A percentile compares a stretch with the other conserved stretches of the same genome.
Evolutionary conservation across 1,140 invertebrate species (phyloP).

Genomic region (Listronotus oregonensis): DNA sequence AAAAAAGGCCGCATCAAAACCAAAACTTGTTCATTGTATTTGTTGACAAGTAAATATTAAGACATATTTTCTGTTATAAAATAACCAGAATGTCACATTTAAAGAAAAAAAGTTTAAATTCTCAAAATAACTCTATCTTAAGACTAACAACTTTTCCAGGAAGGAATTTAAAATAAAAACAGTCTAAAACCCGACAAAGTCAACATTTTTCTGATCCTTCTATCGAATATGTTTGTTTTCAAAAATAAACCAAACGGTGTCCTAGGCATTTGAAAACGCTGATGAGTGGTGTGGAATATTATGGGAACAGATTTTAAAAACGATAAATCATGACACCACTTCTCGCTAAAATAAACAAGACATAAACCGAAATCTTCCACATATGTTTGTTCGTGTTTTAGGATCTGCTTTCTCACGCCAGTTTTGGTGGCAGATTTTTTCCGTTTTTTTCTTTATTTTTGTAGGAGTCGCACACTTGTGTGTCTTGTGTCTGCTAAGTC

Average conservation of each 20-base stretch:
- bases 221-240: conserved; percentile 4
- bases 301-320: conserved; percentile 16
- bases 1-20: too few species aligned
- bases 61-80: too few species aligned
- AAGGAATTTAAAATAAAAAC: too few species aligned
- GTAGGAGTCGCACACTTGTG: conserved; percentile 1
- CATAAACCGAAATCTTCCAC: conserved; percentile 9
- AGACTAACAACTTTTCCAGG: too few species aligned
- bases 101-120: too few species aligned
- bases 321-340: conserved; percentile 18
- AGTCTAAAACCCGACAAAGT: too few species aligned
- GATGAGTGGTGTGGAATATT: not conserved
- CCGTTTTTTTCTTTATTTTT: conserved; percentile 7
- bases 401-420: conserved; percentile 14
- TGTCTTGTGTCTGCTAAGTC: not conserved
- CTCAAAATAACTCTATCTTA: too few species aligned
- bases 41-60: too few species aligned
- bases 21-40: too few species aligned
- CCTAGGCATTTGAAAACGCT: not conserved
- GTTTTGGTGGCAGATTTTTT: conserved; percentile 16
- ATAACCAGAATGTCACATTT: too few species aligned
- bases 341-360: conserved; percentile 16
- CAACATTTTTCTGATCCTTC: too few species aligned
- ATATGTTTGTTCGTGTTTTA: conserved; percentile 11
- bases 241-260: conserved; percentile 8